These are phyloP conservation scores for Leucoma salicis DNA, from an alignment of 2,888 invertebrate genomes.

Conservation along the genomic window DNA sequence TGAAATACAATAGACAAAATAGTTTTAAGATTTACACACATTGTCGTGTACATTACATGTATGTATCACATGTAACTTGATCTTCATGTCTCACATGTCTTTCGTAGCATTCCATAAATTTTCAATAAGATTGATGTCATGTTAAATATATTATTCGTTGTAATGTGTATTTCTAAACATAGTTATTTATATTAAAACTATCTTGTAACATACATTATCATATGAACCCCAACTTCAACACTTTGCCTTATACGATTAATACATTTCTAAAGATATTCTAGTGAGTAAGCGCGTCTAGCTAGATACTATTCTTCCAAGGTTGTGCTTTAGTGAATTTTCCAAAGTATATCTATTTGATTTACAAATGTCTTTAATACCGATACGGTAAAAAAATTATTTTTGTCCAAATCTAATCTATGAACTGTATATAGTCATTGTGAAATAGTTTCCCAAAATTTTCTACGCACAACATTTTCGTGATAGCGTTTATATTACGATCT, in stretches of 20 bases:
- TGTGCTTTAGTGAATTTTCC: slow-evolving; percentile 80
- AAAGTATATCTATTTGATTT: slow-evolving; percentile 53
- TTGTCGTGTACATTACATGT: slow-evolving; percentile 19
- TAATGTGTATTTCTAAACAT: slow-evolving; percentile 30
- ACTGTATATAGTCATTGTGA: slow-evolving; percentile 57
- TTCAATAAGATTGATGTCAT: slow-evolving; percentile 11
- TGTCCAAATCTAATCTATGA: slow-evolving; percentile 46
- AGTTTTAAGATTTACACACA: slow-evolving; percentile 16
- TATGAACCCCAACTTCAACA: slow-evolving; percentile 75
- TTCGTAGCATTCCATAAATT: slow-evolving; percentile 19
- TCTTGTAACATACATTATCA: slow-evolving; percentile 51
- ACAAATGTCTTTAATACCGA: slow-evolving; percentile 46
- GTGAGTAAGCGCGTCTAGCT: slow-evolving; percentile 76
- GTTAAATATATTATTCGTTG: slow-evolving; percentile 16
- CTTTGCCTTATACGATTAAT: slow-evolving; percentile 77
- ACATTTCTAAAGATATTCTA: slow-evolving; percentile 71
- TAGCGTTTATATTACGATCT: slow-evolving; percentile 49
- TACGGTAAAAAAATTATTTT: slow-evolving; percentile 42
- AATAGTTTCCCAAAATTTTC: slow-evolving; percentile 60
- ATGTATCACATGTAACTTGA: slow-evolving; percentile 25
- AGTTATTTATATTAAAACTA: slow-evolving; percentile 32
- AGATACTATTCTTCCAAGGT: slow-evolving; percentile 82
- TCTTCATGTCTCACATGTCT: slow-evolving; percentile 16
- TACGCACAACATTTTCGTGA: slow-evolving; percentile 78
- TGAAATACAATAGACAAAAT: slow-evolving; percentile 34